phyloP scores from a whole-genome alignment of 2,797 vertebrate species.

The Danio choprae region DNA sequence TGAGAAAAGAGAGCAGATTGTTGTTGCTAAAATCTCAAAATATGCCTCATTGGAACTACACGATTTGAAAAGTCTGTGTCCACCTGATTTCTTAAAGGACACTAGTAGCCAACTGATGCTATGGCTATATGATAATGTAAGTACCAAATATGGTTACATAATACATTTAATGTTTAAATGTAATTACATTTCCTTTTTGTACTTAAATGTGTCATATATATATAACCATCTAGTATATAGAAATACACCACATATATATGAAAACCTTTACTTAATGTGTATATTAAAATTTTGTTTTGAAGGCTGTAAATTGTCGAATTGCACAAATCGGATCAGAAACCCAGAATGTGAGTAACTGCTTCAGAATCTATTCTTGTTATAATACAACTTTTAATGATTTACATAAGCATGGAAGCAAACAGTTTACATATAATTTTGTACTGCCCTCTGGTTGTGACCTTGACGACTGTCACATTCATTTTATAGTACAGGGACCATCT shows the following conservation, averaged over 20 bases:
- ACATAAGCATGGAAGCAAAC: background rate
- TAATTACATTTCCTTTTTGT: background rate
- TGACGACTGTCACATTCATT: conserved; percentile 16
- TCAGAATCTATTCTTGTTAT: background rate
- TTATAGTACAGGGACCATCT: conserved; percentile 10
- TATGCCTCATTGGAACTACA: background rate
- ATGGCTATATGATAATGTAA: conserved; percentile 17
- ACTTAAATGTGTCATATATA: background rate
- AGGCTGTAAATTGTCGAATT: background rate
- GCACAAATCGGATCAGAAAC: conserved; percentile 19
- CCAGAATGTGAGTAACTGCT: conserved; percentile 10
- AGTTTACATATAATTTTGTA: background rate
- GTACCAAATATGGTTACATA: background rate
- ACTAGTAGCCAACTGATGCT: background rate
- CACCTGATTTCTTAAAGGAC: conserved; percentile 2
- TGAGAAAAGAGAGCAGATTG: background rate
- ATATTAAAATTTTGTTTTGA: background rate
- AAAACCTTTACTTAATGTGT: too few species aligned
- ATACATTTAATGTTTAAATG: background rate
- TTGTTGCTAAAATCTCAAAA: background rate
- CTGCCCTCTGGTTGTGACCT: background rate
- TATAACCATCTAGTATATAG: background rate
- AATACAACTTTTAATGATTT: background rate
- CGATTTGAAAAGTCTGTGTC: conserved; percentile 12
- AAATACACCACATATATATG: background rate